Conservation (phyloP, 2,113 vertebrate species). For the Lepidothrix coronata region DNA sequence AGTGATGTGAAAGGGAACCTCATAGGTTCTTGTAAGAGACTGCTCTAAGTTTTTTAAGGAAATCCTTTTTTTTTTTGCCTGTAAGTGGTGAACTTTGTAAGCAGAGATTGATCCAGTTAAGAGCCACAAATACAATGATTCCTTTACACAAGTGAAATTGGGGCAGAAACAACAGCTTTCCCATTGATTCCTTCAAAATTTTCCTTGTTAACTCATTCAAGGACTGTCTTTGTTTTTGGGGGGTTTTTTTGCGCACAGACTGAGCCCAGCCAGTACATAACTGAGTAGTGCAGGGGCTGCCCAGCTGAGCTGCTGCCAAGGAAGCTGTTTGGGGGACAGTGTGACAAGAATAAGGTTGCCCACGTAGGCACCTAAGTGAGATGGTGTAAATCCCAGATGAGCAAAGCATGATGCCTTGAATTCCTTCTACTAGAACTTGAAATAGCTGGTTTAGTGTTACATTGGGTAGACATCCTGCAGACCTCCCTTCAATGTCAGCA, state of each 20-base stretch:
- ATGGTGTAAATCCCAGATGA: not conserved
- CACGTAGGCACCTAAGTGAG: not conserved
- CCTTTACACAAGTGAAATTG: not conserved
- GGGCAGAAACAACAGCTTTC: not conserved
- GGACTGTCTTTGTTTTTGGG: not conserved
- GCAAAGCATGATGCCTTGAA: not conserved
- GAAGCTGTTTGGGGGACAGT: not conserved
- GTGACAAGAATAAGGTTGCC: not conserved
- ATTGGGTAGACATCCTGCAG: not conserved
- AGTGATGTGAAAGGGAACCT: not conserved
- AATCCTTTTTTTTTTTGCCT: not conserved
- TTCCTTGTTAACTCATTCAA: not conserved
- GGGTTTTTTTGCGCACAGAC: not conserved
- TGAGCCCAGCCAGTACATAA: not conserved
- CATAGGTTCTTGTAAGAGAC: not conserved
- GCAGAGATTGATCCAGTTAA: conserved; percentile 39
- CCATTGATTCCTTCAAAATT: not conserved
- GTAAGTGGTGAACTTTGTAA: not conserved
- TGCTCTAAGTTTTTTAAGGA: not conserved
- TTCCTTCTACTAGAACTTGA: not conserved
- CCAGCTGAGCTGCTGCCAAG: not conserved
- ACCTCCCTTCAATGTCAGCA: not conserved
- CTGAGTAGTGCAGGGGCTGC: not conserved
- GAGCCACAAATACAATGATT: not conserved
- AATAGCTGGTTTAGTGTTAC: not conserved